Percentiles rank a stretch among this genome's conserved stretches.
phyloP scores from a whole-genome alignment of 2,888 invertebrate genomes.

The Patella pellucida region DNA sequence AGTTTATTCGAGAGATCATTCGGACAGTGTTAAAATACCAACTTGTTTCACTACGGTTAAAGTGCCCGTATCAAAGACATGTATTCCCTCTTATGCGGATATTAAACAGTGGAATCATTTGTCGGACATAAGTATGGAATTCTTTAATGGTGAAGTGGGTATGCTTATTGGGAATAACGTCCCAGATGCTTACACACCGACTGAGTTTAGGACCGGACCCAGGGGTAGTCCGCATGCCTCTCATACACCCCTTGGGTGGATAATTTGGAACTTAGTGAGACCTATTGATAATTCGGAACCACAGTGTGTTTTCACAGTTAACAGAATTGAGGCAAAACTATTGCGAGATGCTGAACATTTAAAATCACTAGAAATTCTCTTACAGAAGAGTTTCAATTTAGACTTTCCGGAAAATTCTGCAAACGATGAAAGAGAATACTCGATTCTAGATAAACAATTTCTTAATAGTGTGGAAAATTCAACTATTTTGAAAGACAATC shows the following conservation, averaged over 20 bases:
- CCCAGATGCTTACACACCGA: constrained; percentile 21
- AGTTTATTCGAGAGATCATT: not conserved
- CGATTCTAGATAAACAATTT: not conserved
- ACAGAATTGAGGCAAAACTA: not conserved
- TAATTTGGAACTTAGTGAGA: not conserved
- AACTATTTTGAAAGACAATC: not conserved
- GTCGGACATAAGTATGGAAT: not conserved
- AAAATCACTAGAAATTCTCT: not conserved
- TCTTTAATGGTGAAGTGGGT: constrained; percentile 17
- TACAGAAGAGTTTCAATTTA: not conserved
- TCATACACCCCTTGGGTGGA: constrained; percentile 20
- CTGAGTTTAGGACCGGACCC: constrained; percentile 16
- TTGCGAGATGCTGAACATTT: constrained; percentile 5
- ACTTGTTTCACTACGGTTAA: constrained; percentile 8
- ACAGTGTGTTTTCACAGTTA: not conserved
- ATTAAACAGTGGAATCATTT: constrained; percentile 21
- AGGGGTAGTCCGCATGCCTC: constrained; percentile 20
- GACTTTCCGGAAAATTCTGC: constrained; percentile 8
- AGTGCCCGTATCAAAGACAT: constrained; percentile 12
- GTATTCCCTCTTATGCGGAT: constrained; percentile 17
- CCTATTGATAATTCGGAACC: too few species aligned
- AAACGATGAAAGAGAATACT: not conserved
- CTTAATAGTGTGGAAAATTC: not conserved
- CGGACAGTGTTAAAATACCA: not conserved
- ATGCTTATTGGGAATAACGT: constrained; percentile 19